Evolutionary conservation across 92 coral and sea anemone species (phyloP).

Genomic region (Hydrozoanthus gracilis): DNA sequence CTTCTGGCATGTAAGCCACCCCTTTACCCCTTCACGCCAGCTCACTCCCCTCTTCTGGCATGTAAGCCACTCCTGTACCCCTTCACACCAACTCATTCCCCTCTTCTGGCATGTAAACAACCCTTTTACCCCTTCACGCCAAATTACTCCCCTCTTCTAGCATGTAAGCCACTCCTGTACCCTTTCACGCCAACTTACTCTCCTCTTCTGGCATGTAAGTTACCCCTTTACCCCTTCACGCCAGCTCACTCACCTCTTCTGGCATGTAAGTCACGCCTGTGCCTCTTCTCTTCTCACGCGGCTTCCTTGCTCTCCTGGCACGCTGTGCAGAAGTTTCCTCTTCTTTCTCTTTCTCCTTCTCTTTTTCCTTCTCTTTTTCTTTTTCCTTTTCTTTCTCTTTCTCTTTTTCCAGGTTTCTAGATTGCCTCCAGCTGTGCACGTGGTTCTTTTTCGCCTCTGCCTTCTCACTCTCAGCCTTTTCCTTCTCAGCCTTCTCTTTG

Average conservation of each 20-base stretch:
- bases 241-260: conserved; percentile 55
- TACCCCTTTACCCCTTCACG: background rate
- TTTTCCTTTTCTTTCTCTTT: conserved; percentile 66
- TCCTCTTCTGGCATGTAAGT: too few species aligned
- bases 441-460: conserved; percentile 33
- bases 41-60: too few species aligned
- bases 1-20: too few species aligned
- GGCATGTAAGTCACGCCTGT: conserved; percentile 93
- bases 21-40: too few species aligned
- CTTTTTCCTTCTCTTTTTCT: conserved; percentile 82
- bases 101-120: too few species aligned
- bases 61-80: too few species aligned
- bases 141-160: too few species aligned
- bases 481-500: conserved; percentile 48
- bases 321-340: conserved; percentile 67
- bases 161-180: too few species aligned
- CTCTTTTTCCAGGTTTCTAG: conserved; percentile 57
- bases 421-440: conserved; percentile 37
- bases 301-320: conserved; percentile 64
- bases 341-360: conserved; percentile 58
- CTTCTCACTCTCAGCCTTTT: conserved; percentile 37
- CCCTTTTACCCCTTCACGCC: too few species aligned
- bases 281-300: conserved; percentile 78
- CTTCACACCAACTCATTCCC: too few species aligned
- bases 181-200: too few species aligned